A percentile compares a stretch with the other conserved stretches of the same genome.
These are phyloP conservation scores for Rhabdophis nuchalis DNA, from an alignment of 2,797 vertebrate genomes.

Conservation along the genomic window DNA sequence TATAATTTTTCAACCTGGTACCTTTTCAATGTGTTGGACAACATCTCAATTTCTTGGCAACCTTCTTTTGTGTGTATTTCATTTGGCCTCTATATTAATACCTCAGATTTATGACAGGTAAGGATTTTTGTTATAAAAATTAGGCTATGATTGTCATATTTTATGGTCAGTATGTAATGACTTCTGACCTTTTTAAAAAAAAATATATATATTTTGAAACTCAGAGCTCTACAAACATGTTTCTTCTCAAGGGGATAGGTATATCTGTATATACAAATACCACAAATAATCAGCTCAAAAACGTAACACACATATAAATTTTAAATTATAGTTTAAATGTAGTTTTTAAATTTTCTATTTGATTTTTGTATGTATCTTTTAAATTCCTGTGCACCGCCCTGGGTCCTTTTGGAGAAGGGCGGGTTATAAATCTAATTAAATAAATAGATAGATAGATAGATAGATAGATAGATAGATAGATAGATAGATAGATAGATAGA, in stretches of 20 bases:
- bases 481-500: too few relatives aligned
- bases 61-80: background rate
- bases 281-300: too few relatives aligned
- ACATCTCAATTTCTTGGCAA: background rate
- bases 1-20: background rate
- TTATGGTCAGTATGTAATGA: background rate
- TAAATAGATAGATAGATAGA: too few relatives aligned
- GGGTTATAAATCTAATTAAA: too few relatives aligned
- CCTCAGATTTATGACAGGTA: background rate
- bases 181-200: background rate
- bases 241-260: background rate
- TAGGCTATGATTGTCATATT: background rate
- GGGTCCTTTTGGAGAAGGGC: too few relatives aligned
- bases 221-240: background rate
- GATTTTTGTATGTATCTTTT: too few relatives aligned
- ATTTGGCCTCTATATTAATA: background rate
- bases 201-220: background rate
- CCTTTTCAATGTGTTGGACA: background rate
- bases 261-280: background rate
- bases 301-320: too few relatives aligned
- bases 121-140: background rate
- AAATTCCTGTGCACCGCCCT: too few relatives aligned
- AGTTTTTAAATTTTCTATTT: too few relatives aligned
- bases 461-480: too few relatives aligned
- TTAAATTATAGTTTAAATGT: too few relatives aligned